Conservation (phyloP, 2,888 invertebrate species). For the Pediacus dermestoides region DNA sequence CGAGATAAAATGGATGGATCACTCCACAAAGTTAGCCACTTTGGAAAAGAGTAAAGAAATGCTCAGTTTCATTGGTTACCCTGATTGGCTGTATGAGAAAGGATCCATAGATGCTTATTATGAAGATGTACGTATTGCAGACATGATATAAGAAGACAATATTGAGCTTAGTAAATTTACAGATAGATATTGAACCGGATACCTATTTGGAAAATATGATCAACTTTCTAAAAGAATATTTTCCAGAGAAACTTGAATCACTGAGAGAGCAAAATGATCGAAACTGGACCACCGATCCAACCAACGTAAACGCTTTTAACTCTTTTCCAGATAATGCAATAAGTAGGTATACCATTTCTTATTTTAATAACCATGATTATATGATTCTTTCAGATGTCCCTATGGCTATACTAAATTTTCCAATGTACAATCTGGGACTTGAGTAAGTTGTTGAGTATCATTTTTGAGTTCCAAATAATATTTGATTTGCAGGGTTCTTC, state of each 20-base stretch:
- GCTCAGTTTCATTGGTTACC: constrained; percentile 74
- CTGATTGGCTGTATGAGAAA: constrained; percentile 69
- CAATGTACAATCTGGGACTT: constrained; percentile 78
- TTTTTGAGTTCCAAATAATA: not conserved
- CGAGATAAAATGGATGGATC: constrained; percentile 73
- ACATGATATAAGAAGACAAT: not conserved
- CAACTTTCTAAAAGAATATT: constrained; percentile 57
- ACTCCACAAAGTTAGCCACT: constrained; percentile 66
- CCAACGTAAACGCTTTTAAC: constrained; percentile 78
- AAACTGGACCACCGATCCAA: constrained; percentile 73
- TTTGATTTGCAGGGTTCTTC: constrained; percentile 61
- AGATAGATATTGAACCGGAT: constrained; percentile 56
- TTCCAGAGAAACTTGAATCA: constrained; percentile 54
- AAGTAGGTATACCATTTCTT: constrained; percentile 55
- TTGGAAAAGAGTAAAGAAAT: constrained; percentile 71
- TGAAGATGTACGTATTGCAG: constrained; percentile 53
- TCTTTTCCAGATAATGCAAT: constrained; percentile 77
- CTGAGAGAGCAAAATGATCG: constrained; percentile 57
- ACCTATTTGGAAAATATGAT: constrained; percentile 70
- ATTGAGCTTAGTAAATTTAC: constrained; percentile 25
- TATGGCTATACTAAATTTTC: constrained; percentile 77
- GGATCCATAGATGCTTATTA: constrained; percentile 66
- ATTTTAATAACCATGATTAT: constrained; percentile 3
- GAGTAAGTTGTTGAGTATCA: constrained; percentile 60
- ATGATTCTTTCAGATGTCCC: constrained; percentile 65